Evolutionary conservation across 1,140 invertebrate genomes (phyloP).

Genomic region (Panulirus ornatus): DNA sequence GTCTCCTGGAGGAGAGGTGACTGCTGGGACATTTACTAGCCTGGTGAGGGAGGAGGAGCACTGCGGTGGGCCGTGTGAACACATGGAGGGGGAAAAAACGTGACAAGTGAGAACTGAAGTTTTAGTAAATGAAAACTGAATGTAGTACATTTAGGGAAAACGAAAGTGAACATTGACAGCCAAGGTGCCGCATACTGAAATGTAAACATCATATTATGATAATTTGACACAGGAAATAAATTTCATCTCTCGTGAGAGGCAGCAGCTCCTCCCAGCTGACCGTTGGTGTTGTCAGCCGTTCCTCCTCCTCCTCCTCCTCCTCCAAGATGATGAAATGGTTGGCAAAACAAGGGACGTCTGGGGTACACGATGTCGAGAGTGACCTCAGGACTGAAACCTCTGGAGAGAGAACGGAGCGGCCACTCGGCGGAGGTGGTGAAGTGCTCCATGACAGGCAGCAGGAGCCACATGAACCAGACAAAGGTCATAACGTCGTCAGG

Average conservation of each 20-base stretch:
- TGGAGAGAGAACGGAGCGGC: too few relatives aligned
- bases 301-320: too few relatives aligned
- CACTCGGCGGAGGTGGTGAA: neutral
- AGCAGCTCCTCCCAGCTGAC: neutral
- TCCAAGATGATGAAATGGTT: constrained; percentile 43
- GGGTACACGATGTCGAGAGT: constrained; percentile 13
- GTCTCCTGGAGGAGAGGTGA: neutral
- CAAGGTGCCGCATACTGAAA: too few relatives aligned
- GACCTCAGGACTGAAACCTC: too few relatives aligned
- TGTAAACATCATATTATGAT: too few relatives aligned
- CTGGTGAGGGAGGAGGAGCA: neutral
- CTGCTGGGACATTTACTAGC: neutral
- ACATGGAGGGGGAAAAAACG: neutral
- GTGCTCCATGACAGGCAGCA: neutral
- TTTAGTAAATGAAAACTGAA: too few relatives aligned
- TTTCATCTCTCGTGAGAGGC: neutral
- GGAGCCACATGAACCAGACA: neutral
- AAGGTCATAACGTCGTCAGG: neutral
- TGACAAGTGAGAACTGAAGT: too few relatives aligned
- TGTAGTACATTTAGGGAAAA: too few relatives aligned
- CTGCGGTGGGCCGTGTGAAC: neutral
- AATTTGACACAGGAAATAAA: neutral
- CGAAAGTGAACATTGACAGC: too few relatives aligned
- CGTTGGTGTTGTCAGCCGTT: neutral
- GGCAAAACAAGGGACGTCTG: constrained; percentile 15